Conservation (phyloP, 2,888 invertebrate species). For the Chaitophorus viminalis region DNA sequence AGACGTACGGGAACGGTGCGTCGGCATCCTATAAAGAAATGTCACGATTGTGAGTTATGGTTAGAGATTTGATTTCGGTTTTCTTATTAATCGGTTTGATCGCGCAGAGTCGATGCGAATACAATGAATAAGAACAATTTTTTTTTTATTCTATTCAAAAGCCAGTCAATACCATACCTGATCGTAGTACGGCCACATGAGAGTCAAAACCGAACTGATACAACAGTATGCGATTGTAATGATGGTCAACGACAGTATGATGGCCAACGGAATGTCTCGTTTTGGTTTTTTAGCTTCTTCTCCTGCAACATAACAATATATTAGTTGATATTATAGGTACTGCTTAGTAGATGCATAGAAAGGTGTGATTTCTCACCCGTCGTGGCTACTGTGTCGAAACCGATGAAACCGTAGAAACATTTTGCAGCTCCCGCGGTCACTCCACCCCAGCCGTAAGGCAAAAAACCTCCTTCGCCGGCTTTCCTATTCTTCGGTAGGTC, state of each 20-base stretch:
- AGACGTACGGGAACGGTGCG: constrained; percentile 89
- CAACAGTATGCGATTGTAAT: constrained; percentile 92
- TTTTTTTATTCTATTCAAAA: neutral
- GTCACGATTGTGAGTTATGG: no score
- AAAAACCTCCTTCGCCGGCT: constrained; percentile 87
- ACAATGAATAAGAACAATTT: no score
- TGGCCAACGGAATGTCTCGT: constrained; percentile 88
- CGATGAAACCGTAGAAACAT: constrained; percentile 84
- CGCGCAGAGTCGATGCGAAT: no score
- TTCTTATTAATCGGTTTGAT: no score
- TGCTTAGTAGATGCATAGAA: no score
- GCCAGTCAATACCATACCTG: constrained; percentile 71
- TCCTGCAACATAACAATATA: constrained; percentile 64
- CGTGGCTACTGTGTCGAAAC: constrained; percentile 92
- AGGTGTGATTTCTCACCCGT: constrained; percentile 76
- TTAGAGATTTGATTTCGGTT: no score
- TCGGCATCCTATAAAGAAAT: constrained; percentile 73
- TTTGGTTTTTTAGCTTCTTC: constrained; percentile 96
- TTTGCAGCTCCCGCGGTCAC: constrained; percentile 89
- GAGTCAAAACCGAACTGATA: constrained; percentile 88
- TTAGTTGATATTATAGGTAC: no score
- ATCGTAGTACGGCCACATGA: constrained; percentile 92
- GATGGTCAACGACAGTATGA: constrained; percentile 82
- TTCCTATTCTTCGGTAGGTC: constrained; percentile 71
- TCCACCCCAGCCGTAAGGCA: constrained; percentile 89